Evolutionary conservation across 2,888 invertebrate species (phyloP), one percentile per base, ranked within the genome.

Genomic region (Emmelina monodactyla): DNA sequence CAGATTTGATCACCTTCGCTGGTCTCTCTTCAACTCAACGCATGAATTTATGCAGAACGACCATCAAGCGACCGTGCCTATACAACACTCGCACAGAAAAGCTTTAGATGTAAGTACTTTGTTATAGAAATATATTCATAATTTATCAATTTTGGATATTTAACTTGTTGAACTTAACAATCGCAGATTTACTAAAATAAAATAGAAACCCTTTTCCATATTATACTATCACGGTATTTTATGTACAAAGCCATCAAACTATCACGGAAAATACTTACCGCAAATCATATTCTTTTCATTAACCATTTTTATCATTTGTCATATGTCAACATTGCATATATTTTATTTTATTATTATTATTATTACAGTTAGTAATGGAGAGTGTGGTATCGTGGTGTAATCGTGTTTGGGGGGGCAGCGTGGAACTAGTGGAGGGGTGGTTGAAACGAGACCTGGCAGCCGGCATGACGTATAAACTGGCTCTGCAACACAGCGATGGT

Each of bases 11-110:
- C 85, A 96, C 43, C 82, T 92, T 32, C 86, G 87, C 29, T 97
- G 95, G 91, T 87, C 89, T 35, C 88, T 90, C 57, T 90, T 97
- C 62, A 96, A 95, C 58, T 83, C 82, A 41, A 88, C 89, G 12
- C 92, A 95, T 62, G 85, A 91, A 25, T 90, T 90, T 62, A 85
- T 91, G 64, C 87, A 90, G 14, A 88, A 89, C 63, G 92, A 94
- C 54, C 89, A 88, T 53, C 85, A 84, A 44, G 89, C 87, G 43
- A 75, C 88, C 2, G 83, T 83, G 35, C 75, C 81, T 35, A 81
- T 94, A 28, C 71, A 78, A 35, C 84, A 85, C 34, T 84, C 87
- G 14, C 88, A 89, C 55, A 80, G 83, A 32, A 53, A 81, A 28
- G 95, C 96, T 50, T 82, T 94, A 14, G 69, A 84, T 47, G 84